Conservation (phyloP, 1,140 invertebrate genomes). For the Lysiphlebus fabarum region DNA sequence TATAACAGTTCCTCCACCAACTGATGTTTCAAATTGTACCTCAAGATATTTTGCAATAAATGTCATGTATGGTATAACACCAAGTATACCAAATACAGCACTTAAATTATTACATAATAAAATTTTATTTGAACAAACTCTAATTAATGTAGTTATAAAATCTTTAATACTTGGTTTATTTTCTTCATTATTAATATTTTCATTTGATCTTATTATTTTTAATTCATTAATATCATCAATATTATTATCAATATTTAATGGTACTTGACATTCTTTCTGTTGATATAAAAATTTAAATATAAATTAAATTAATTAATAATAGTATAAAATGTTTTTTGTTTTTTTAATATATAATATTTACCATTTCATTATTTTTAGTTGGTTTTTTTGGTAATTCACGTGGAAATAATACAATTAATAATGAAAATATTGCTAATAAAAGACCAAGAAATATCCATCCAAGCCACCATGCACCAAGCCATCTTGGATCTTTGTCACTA, state of each 20-base stretch:
- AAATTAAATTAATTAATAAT: conserved; percentile 12
- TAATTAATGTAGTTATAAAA: conserved; percentile 58
- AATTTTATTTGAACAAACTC: conserved; percentile 61
- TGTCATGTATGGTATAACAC: conserved; percentile 66
- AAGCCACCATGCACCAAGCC: conserved; percentile 73
- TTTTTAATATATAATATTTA: conserved; percentile 27
- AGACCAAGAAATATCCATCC: conserved; percentile 63
- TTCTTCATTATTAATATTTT: conserved; percentile 23
- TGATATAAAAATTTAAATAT: conserved; percentile 7
- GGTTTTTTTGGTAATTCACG: conserved; percentile 51
- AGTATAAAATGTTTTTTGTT: conserved; percentile 15
- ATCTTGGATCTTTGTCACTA: conserved; percentile 62
- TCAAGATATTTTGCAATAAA: conserved; percentile 72
- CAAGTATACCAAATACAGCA: conserved; percentile 63
- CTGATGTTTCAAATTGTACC: conserved; percentile 64
- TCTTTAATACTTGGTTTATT: conserved; percentile 50
- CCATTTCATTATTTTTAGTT: conserved; percentile 12
- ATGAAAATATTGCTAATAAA: conserved; percentile 58
- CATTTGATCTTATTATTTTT: conserved; percentile 24
- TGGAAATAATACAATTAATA: conserved; percentile 62
- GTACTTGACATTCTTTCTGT: conserved; percentile 36
- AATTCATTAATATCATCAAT: conserved; percentile 2
- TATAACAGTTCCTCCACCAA: conserved; percentile 62
- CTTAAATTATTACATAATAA: conserved; percentile 60
- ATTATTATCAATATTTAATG: conserved; percentile 29